A percentile compares a stretch with the other conserved stretches of the same genome.
These are phyloP conservation scores for Eudyptes chrysolophus DNA, from an alignment of 2,113 vertebrate species.

Conservation along the genomic window DNA sequence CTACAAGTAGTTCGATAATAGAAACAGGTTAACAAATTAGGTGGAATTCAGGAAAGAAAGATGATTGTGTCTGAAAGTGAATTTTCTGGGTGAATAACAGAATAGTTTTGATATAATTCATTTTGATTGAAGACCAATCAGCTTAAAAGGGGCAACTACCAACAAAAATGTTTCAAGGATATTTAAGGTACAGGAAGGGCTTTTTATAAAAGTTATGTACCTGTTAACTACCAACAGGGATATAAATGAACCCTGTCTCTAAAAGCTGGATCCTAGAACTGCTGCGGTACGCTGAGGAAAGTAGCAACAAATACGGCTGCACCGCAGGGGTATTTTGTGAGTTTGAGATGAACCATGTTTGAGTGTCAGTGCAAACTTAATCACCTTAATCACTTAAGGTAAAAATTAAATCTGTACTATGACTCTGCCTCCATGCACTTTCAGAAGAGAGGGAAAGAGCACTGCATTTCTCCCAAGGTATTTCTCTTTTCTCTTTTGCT, in stretches of 20 bases:
- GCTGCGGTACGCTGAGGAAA: neutral
- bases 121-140: constrained; percentile 42
- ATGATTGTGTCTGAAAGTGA: constrained; percentile 29
- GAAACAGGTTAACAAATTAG: constrained; percentile 40
- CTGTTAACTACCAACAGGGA: neutral
- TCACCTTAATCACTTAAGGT: neutral
- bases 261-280: neutral
- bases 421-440: neutral
- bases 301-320: neutral
- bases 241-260: neutral
- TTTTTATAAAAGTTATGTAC: neutral
- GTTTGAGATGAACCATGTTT: neutral
- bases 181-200: constrained; percentile 1
- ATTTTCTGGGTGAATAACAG: constrained; percentile 51
- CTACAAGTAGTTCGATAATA: neutral
- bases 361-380: neutral
- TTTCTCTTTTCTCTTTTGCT: neutral
- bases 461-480: neutral
- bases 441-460: neutral
- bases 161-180: constrained; percentile 25
- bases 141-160: neutral
- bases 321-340: neutral
- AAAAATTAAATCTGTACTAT: neutral
- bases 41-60: constrained; percentile 21
- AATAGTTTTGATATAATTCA: constrained; percentile 42